These are phyloP conservation scores for Drosophila tanythrix DNA, from an alignment of 2,888 invertebrate genomes.

Conservation along the genomic window DNA sequence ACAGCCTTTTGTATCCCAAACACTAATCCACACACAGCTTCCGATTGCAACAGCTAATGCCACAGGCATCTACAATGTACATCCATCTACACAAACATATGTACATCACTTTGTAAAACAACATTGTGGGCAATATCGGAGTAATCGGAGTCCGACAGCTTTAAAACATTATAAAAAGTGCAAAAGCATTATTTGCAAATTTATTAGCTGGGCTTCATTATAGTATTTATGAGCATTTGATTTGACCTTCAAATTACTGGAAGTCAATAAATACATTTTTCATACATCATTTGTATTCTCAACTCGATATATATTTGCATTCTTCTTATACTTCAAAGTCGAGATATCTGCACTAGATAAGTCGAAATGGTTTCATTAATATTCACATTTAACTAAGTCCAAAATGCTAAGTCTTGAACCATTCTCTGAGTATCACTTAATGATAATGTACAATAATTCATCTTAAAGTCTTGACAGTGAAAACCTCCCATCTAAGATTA, in stretches of 20 bases:
- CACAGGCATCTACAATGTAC: neutral
- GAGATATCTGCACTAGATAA: neutral
- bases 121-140: neutral
- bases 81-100: neutral
- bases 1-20: conserved; percentile 26
- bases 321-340: neutral
- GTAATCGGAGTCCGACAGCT: neutral
- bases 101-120: neutral
- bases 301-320: neutral
- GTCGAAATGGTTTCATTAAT: neutral
- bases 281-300: neutral
- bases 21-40: conserved; percentile 31
- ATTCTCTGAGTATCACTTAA: neutral
- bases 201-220: neutral
- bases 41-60: conserved; percentile 31
- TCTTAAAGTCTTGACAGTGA: neutral
- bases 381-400: neutral
- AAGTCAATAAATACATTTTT: neutral
- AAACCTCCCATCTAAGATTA: neutral
- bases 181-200: neutral
- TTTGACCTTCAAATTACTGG: neutral
- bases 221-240: neutral
- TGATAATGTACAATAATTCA: neutral
- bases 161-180: neutral
- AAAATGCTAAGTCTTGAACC: neutral